Percentiles rank a stretch among this genome's conserved stretches.
Conservation (phyloP, 2,888 invertebrate genomes). For the Theodoxus fluviatilis region DNA sequence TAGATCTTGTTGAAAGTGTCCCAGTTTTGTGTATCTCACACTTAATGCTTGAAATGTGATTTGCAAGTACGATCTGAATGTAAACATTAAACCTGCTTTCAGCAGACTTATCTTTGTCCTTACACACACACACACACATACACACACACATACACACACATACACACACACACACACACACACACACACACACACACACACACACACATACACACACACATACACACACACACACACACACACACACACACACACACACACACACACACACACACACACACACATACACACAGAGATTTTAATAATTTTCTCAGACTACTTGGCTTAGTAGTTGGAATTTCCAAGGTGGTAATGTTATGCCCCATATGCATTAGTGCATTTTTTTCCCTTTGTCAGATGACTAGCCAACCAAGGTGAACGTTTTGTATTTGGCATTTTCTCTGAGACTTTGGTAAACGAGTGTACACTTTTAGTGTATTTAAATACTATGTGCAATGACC, state of each 20-base stretch:
- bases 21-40: not conserved
- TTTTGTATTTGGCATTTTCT: too few species aligned
- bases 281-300: conserved; percentile 4
- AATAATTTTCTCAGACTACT: too few species aligned
- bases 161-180: not conserved
- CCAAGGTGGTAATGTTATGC: too few species aligned
- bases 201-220: conserved; percentile 10
- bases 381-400: too few species aligned
- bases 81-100: conserved; percentile 26
- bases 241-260: not conserved
- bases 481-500: too few species aligned
- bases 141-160: not conserved
- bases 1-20: too few species aligned
- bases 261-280: conserved; percentile 1
- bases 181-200: conserved; percentile 9
- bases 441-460: too few species aligned
- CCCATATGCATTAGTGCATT: too few species aligned
- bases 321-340: too few species aligned
- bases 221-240: not conserved
- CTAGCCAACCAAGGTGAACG: too few species aligned
- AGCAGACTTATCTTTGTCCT: conserved; percentile 28
- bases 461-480: too few species aligned
- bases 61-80: not conserved
- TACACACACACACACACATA: not conserved
- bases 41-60: not conserved